A percentile compares a stretch with the other conserved stretches of the same genome.
phyloP scores from a whole-genome alignment of 2,888 invertebrate genomes.

The Amphipoea lucens region DNA sequence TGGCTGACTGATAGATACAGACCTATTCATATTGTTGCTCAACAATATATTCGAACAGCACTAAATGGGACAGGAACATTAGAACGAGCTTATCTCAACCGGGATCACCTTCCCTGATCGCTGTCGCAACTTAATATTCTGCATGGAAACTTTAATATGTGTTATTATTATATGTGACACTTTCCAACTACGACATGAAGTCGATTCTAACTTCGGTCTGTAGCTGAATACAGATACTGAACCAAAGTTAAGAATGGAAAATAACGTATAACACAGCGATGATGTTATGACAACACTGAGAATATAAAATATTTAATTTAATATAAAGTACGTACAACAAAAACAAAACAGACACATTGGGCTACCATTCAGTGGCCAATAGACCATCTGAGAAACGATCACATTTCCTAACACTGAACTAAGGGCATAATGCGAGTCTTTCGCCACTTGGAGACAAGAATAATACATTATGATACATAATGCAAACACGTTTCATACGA shows the following conservation, averaged over 20 bases:
- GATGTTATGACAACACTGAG: background rate
- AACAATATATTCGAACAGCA: background rate
- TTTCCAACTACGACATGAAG: too few relatives aligned
- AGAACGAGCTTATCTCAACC: conserved; percentile 37
- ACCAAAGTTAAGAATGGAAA: background rate
- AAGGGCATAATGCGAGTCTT: background rate
- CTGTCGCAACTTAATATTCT: background rate
- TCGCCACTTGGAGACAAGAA: background rate
- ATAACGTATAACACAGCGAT: background rate
- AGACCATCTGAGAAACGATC: background rate
- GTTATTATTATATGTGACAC: background rate
- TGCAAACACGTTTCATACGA: too few relatives aligned
- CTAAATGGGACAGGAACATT: conserved; percentile 33
- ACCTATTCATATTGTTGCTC: background rate
- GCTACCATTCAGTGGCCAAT: background rate
- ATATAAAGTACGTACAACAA: background rate
- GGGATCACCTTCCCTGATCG: background rate
- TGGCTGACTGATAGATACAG: too few relatives aligned
- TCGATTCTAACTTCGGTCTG: background rate
- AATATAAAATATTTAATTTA: background rate
- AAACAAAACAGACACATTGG: background rate
- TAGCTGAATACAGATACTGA: background rate
- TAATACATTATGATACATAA: too few relatives aligned
- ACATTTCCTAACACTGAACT: background rate
- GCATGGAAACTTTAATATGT: background rate